Conservation (phyloP, 2,797 vertebrate species). For the Syngnathus acus region DNA sequence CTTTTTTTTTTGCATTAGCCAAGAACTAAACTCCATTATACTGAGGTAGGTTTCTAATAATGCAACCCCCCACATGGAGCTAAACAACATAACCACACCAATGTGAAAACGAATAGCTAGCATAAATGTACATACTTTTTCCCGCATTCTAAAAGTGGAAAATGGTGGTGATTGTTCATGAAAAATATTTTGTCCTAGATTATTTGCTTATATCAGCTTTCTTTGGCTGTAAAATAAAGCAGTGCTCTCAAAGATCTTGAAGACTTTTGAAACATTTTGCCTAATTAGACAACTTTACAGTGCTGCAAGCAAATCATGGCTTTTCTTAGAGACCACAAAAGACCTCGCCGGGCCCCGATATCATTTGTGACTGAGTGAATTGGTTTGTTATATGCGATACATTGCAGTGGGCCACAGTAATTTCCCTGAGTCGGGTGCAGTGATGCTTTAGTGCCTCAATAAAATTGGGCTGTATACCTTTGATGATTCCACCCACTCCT, state of each 20-base stretch:
- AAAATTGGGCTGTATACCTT: slow-evolving; percentile 55
- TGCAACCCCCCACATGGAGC: no score
- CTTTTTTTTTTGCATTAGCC: background rate
- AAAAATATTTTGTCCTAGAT: no score
- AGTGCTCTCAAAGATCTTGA: background rate
- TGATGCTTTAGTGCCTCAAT: slow-evolving; percentile 53
- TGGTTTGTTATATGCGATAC: slow-evolving; percentile 23
- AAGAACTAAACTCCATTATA: background rate
- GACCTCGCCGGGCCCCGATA: slow-evolving; percentile 17
- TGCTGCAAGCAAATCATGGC: background rate
- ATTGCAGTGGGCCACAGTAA: slow-evolving; percentile 36
- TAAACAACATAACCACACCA: no score
- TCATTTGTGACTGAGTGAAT: slow-evolving; percentile 15
- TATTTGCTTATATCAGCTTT: background rate
- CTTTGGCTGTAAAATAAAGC: background rate
- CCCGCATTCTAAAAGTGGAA: no score
- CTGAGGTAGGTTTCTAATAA: background rate
- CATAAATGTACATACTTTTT: no score
- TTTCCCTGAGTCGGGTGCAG: slow-evolving; percentile 43
- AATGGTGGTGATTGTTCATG: no score
- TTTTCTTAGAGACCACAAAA: slow-evolving; percentile 13
- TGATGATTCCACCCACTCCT: slow-evolving; percentile 46
- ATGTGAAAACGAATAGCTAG: no score
- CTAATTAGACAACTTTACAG: slow-evolving; percentile 10
- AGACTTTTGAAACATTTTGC: background rate